A percentile compares a stretch with the other conserved stretches of the same genome.
phyloP scores from a whole-genome alignment of 23 tunicate species.

The Oikopleura vanhoeffeni region DNA sequence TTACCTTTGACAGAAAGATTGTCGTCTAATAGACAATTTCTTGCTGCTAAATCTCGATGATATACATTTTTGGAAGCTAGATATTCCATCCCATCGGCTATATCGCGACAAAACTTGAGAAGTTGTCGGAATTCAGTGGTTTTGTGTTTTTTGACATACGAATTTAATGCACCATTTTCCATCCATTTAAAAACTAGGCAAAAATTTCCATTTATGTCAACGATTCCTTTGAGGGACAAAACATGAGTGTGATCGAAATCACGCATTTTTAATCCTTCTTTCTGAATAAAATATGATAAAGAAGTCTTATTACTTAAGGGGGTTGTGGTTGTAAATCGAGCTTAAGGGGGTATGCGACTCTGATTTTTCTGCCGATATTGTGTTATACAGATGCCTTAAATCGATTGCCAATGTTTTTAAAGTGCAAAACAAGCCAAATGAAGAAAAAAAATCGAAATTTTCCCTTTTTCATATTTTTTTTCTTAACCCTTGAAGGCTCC shows the following conservation, averaged over 20 bases:
- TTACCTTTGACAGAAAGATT: neutral
- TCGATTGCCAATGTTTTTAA: too few species aligned
- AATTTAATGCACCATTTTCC: neutral
- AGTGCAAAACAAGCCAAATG: too few species aligned
- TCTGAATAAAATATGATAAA: neutral
- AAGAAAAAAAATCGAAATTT: too few species aligned
- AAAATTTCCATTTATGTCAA: neutral
- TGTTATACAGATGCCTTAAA: too few species aligned
- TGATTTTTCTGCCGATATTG: too few species aligned
- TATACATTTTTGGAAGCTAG: neutral
- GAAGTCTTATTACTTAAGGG: too few species aligned
- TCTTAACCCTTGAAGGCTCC: too few species aligned
- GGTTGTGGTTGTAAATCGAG: too few species aligned
- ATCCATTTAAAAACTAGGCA: constrained; percentile 11
- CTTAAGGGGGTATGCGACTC: too few species aligned
- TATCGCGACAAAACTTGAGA: neutral
- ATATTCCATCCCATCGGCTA: constrained; percentile 12
- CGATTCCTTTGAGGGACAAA: constrained; percentile 2
- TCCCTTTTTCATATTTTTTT: too few species aligned
- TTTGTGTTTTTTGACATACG: neutral
- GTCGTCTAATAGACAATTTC: neutral
- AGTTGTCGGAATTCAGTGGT: neutral
- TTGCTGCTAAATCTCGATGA: constrained; percentile 13
- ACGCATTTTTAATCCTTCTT: neutral
- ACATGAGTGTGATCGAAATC: constrained; percentile 7